phyloP scores from a whole-genome alignment of 2,797 vertebrate species.

The Lepus townsendii region DNA sequence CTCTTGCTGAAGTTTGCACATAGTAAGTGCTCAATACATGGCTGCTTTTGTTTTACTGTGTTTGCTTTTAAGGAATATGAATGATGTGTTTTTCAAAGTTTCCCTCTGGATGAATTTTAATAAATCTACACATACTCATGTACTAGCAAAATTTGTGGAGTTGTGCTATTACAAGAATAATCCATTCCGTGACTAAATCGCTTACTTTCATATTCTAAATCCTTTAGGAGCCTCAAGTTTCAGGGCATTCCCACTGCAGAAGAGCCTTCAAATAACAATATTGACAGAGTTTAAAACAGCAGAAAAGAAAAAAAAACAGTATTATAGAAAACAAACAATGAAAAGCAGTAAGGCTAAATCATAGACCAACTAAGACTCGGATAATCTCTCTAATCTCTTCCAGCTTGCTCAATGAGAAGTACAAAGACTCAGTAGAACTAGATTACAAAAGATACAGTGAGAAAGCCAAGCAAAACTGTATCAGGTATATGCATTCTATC shows the following conservation, averaged over 20 bases:
- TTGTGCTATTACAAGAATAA: slow-evolving; percentile 54
- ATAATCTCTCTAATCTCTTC: slow-evolving; percentile 46
- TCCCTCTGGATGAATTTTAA: slow-evolving; percentile 32
- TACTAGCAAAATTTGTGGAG: slow-evolving; percentile 32
- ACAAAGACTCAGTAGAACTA: neutral
- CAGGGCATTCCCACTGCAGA: slow-evolving; percentile 32
- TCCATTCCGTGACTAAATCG: neutral
- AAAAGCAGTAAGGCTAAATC: neutral
- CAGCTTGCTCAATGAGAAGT: neutral
- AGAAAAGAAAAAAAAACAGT: neutral
- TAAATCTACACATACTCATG: slow-evolving; percentile 29
- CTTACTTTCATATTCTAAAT: slow-evolving; percentile 59
- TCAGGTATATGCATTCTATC: neutral
- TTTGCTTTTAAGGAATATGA: slow-evolving; percentile 63
- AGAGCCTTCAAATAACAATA: slow-evolving; percentile 54
- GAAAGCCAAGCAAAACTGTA: neutral
- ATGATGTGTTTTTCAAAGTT: neutral
- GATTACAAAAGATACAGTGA: neutral
- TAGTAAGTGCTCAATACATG: neutral
- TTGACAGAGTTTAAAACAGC: slow-evolving; percentile 38
- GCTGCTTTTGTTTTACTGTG: slow-evolving; percentile 13
- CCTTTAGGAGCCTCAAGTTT: slow-evolving; percentile 33
- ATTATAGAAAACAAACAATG: neutral
- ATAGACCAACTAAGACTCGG: neutral
- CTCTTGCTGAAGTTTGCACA: neutral